Base-by-base conservation (phyloP, 2,113 vertebrate species). In the Xenopus laevis region DNA sequence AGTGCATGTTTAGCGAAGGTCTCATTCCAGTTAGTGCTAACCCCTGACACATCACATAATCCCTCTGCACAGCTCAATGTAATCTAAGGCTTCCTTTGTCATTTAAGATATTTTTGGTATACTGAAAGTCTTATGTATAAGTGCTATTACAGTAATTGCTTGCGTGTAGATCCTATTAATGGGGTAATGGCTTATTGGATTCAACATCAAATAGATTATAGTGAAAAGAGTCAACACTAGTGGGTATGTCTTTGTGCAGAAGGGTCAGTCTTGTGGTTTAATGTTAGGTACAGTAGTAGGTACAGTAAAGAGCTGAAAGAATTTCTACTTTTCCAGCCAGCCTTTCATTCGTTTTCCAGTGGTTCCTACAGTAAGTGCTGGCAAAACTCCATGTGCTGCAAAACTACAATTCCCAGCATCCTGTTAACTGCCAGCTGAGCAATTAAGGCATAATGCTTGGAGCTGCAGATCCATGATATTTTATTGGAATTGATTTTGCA, bases 151-250 rank as follows among this genome's bases (percentile, higher is more conserved):
- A 50, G 59, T 71, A 61, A 71, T 47, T 61, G 58, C 58, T 71
- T 71, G 55, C 21, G 15, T 57, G 7, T 44, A 71, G 46, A 71
- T 71, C 20, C 45, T 10, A 20, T 21, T 71, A 44, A 60, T n/a
- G 55, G 4, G 33, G 20, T 16, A 47, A 71, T 58, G 45, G 45
- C 46, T 44, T 46, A 52, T 9, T 10, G 58, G 46, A 40, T 63
- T 63, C 33, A 63, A 20, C 46, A 71, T 61, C 55, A 71, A 71
- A 62, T 71, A 52, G 60, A 72, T 63, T 72, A 18, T 3, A 72
- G 40, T 63, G 21, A 33, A 63, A 72, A 62, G 17, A n/a, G 47
- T 16, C 70, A 27, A 72, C 11, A 17, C 2, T 10, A 27, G 27
- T 47, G 61, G 59, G n/a, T 13, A 50, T 20, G 52, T 16, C 16